These are phyloP conservation scores for Orthonevra nobilis DNA, from an alignment of 2,888 invertebrate species.

Conservation along the genomic window DNA sequence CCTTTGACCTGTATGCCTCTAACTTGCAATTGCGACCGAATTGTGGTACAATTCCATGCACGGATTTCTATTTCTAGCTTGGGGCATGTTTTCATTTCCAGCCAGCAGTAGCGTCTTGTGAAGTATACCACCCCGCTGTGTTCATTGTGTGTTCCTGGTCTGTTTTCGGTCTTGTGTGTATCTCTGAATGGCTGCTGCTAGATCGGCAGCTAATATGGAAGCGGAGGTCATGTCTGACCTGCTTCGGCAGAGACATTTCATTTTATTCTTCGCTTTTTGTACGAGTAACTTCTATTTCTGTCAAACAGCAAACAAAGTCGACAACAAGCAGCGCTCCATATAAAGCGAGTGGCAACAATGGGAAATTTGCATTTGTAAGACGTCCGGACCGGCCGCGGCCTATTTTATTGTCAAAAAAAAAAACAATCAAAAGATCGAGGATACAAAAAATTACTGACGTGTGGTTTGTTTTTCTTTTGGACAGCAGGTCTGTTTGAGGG, in stretches of 20 bases:
- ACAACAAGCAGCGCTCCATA: constrained; percentile 46
- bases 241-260: constrained; percentile 31
- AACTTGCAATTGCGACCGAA: constrained; percentile 3
- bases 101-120: too few relatives aligned
- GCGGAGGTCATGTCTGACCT: constrained; percentile 68
- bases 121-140: neutral
- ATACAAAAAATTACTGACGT: constrained; percentile 2
- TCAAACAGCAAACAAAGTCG: constrained; percentile 36
- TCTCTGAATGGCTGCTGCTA: constrained; percentile 44
- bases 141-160: constrained; percentile 38
- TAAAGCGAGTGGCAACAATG: constrained; percentile 53
- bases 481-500: too few relatives aligned
- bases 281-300: constrained; percentile 57
- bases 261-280: neutral
- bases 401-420: constrained; percentile 43
- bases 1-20: constrained; percentile 51
- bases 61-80: constrained; percentile 33
- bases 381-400: too few relatives aligned
- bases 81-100: constrained; percentile 38
- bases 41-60: constrained; percentile 56
- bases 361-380: constrained; percentile 63
- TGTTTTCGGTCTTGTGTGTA: constrained; percentile 47
- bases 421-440: neutral
- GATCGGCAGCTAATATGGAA: constrained; percentile 68
- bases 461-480: constrained; percentile 3